phyloP scores from a whole-genome alignment of 1,140 invertebrate genomes.

The Ostrea edulis region DNA sequence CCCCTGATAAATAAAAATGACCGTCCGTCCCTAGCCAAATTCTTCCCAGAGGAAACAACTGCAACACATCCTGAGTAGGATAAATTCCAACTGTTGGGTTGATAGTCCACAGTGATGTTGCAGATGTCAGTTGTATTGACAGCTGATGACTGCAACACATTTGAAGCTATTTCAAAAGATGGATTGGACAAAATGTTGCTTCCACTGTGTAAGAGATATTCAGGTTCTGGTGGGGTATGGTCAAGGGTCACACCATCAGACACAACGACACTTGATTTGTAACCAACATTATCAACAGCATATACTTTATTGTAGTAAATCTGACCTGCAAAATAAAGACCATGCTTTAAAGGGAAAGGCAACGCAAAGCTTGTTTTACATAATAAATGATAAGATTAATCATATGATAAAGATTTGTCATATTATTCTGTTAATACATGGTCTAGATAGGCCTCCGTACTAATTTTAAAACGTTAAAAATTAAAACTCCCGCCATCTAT shows the following conservation, averaged over 20 bases:
- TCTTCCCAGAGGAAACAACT: constrained; percentile 47
- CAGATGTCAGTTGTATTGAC: constrained; percentile 39
- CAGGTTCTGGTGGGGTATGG: constrained; percentile 56
- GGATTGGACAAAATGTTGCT: constrained; percentile 65
- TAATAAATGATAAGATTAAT: neutral
- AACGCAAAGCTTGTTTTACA: no score
- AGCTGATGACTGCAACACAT: constrained; percentile 3
- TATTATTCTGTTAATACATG: no score
- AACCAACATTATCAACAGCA: constrained; percentile 65
- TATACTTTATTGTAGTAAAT: constrained; percentile 64
- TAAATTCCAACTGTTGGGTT: constrained; percentile 42
- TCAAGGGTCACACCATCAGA: constrained; percentile 70
- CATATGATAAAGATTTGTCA: no score
- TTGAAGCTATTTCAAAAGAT: constrained; percentile 61
- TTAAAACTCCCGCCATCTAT: no score
- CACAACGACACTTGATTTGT: constrained; percentile 57
- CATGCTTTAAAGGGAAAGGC: neutral
- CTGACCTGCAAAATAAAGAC: constrained; percentile 51
- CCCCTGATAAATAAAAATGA: constrained; percentile 51
- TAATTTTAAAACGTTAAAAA: neutral
- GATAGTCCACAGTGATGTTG: neutral
- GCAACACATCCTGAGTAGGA: constrained; percentile 41
- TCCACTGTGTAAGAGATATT: constrained; percentile 42
- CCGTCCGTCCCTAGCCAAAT: constrained; percentile 45
- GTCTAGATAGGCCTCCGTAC: neutral